Conservation (phyloP, 2,888 invertebrate genomes). For the Napeogenes sylphis region DNA sequence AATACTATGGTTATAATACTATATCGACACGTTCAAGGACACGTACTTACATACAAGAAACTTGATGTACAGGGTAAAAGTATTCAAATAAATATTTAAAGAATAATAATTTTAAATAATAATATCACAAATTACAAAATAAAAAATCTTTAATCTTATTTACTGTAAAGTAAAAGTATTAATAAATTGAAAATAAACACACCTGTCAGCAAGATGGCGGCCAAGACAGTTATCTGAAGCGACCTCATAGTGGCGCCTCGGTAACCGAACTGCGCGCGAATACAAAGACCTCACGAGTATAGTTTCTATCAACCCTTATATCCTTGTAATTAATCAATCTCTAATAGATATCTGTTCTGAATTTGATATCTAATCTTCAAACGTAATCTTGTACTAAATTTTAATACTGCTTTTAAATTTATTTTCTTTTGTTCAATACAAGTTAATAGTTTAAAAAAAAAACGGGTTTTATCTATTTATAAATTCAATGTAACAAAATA, state of each 20-base stretch:
- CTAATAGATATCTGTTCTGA: conserved; percentile 19
- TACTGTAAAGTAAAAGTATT: background rate
- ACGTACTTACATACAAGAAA: background rate
- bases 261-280: conserved; percentile 28
- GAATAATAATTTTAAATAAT: background rate
- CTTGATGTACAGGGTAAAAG: too few relatives aligned
- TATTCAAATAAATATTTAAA: background rate
- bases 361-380: conserved; percentile 22
- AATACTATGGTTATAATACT: background rate
- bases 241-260: conserved; percentile 31
- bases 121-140: background rate
- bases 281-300: conserved; percentile 14
- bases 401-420: background rate
- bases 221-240: conserved; percentile 20
- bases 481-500: too few relatives aligned
- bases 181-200: conserved; percentile 15
- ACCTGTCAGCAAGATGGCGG: conserved; percentile 33
- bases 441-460: too few relatives aligned
- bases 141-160: too few relatives aligned
- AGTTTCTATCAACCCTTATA: conserved; percentile 27
- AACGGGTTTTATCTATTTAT: too few relatives aligned
- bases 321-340: conserved; percentile 32
- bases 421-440: too few relatives aligned
- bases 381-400: conserved; percentile 15
- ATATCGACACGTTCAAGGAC: background rate